Conservation (phyloP, 2,797 vertebrate species). For the Anguilla anguilla region DNA sequence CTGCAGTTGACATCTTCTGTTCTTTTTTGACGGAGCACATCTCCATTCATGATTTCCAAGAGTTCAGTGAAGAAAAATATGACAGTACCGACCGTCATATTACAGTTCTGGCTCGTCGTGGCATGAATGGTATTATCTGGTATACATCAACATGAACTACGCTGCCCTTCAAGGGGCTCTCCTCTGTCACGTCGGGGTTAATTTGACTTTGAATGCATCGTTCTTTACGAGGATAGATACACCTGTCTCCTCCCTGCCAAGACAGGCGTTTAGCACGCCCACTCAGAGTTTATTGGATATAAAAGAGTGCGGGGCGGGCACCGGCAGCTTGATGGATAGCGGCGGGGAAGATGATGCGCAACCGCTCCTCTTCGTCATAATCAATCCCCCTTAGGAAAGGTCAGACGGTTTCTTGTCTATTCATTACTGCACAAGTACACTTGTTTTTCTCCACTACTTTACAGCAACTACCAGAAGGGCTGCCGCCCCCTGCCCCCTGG, state of each 20-base stretch:
- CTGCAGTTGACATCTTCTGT: conserved; percentile 22
- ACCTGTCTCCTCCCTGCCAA: conserved; percentile 4
- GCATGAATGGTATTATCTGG: background rate
- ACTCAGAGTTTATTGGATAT: background rate
- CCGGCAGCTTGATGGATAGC: conserved; percentile 28
- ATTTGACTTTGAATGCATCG: conserved; percentile 7
- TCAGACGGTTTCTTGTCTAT: conserved; percentile 54
- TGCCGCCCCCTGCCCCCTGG: conserved; percentile 48
- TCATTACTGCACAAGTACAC: conserved; percentile 57
- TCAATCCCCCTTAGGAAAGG: conserved; percentile 58
- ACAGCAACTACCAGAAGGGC: conserved; percentile 17
- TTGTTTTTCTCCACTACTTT: conserved; percentile 63
- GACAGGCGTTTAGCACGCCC: background rate
- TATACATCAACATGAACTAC: background rate
- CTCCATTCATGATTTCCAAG: conserved; percentile 5
- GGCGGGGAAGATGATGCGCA: conserved; percentile 1
- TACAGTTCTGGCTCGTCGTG: background rate
- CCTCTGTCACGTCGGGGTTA: background rate
- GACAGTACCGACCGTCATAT: background rate
- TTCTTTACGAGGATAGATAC: conserved; percentile 15
- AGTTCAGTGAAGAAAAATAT: background rate
- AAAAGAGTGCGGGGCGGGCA: background rate
- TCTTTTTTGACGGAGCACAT: conserved; percentile 16
- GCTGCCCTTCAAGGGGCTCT: background rate
- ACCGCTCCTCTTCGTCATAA: conserved; percentile 39